Evolutionary conservation across 2,888 invertebrate species (phyloP).

Genomic region (Conops quadrifasciatus): DNA sequence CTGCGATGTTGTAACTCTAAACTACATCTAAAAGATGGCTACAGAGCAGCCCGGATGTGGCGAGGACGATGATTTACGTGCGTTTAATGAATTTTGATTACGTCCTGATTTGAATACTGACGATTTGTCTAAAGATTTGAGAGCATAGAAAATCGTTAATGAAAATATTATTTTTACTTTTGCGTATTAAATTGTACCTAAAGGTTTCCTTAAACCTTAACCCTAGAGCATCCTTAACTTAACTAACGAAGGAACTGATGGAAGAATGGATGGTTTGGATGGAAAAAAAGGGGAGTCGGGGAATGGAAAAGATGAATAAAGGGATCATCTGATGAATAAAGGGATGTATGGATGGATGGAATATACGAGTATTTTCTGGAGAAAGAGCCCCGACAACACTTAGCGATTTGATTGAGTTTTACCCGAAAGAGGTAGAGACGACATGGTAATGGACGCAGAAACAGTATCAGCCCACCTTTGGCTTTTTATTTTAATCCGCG

Average conservation of each 20-base stretch:
- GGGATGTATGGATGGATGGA: no score
- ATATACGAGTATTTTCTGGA: no score
- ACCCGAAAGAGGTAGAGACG: no score
- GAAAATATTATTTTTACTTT: constrained; percentile 60
- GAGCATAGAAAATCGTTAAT: constrained; percentile 42
- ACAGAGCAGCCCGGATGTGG: neutral
- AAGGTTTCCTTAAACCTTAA: constrained; percentile 11
- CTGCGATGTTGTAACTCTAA: constrained; percentile 25
- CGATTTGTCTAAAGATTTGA: constrained; percentile 21
- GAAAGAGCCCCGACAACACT: no score
- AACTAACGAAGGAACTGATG: neutral
- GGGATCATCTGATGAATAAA: no score
- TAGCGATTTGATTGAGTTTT: no score
- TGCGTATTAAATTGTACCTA: constrained; percentile 45
- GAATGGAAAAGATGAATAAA: neutral
- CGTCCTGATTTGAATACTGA: neutral
- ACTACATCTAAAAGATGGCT: constrained; percentile 26
- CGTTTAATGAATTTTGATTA: constrained; percentile 19
- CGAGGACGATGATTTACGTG: constrained; percentile 26
- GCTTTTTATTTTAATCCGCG: no score
- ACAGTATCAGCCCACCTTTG: no score
- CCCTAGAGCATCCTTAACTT: neutral
- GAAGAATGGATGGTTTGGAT: neutral
- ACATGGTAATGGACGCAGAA: no score
- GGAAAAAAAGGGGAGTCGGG: neutral